These are phyloP conservation scores for Sarcophaga peregrina DNA, from an alignment of 1,140 invertebrate species.

Conservation along the genomic window DNA sequence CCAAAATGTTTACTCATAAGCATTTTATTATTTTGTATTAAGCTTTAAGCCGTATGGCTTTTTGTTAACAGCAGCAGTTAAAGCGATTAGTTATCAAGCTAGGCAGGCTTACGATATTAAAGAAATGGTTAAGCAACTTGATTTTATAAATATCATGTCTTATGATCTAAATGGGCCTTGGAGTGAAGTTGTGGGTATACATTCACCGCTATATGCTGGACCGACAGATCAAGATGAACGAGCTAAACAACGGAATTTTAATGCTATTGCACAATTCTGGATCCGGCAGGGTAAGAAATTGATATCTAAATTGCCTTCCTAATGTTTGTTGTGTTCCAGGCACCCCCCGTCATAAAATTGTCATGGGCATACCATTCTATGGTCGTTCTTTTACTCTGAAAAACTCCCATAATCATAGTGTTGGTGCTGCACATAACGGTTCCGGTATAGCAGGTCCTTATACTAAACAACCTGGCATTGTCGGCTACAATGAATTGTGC, in stretches of 20 bases:
- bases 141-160: constrained; percentile 76
- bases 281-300: constrained; percentile 67
- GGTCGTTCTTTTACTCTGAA: constrained; percentile 75
- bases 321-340: constrained; percentile 51
- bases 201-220: constrained; percentile 71
- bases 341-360: constrained; percentile 74
- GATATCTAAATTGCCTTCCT: neutral
- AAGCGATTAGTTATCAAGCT: constrained; percentile 69
- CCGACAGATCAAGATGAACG: constrained; percentile 70
- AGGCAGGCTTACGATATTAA: constrained; percentile 72
- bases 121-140: constrained; percentile 68
- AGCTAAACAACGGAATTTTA: constrained; percentile 57
- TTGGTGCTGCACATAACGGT: constrained; percentile 70
- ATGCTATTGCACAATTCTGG: constrained; percentile 72
- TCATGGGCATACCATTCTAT: constrained; percentile 77
- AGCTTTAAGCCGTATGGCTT: constrained; percentile 65
- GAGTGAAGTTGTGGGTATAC: constrained; percentile 72
- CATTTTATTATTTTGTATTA: constrained; percentile 14
- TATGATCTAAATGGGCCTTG: constrained; percentile 79
- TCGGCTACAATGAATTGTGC: constrained; percentile 82
- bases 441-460: constrained; percentile 75
- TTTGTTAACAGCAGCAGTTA: constrained; percentile 74
- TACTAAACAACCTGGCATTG: constrained; percentile 75
- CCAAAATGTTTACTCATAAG: neutral
- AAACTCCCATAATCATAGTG: constrained; percentile 64